These are phyloP conservation scores for Polyploca ridens DNA, from an alignment of 2,888 invertebrate species.

Conservation along the genomic window DNA sequence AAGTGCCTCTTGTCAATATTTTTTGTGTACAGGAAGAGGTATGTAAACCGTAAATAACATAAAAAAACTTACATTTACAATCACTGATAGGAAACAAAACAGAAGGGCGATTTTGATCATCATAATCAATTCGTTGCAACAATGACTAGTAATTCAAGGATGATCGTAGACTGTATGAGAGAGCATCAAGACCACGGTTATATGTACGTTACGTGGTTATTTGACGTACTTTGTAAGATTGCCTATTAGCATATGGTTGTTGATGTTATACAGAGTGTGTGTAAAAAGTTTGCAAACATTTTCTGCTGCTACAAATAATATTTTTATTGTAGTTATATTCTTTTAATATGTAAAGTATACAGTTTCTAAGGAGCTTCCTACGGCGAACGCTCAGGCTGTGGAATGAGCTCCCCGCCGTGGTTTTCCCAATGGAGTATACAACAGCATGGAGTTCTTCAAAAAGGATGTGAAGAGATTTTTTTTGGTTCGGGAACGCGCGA, in stretches of 20 bases:
- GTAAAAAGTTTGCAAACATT: neutral
- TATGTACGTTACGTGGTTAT: conserved; percentile 27
- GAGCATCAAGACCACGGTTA: conserved; percentile 23
- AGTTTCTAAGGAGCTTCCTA: too few species aligned
- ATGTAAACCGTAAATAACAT: neutral
- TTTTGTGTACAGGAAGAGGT: too few species aligned
- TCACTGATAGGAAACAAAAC: conserved; percentile 38
- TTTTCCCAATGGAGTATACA: too few species aligned
- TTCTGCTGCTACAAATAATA: neutral
- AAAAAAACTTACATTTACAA: conserved; percentile 43
- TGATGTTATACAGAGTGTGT: conserved; percentile 2
- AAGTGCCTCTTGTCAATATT: too few species aligned
- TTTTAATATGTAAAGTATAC: too few species aligned
- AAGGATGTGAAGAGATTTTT: too few species aligned
- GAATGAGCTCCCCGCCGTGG: too few species aligned
- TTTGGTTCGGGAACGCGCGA: too few species aligned
- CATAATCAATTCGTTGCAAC: conserved; percentile 22
- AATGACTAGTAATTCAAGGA: conserved; percentile 16
- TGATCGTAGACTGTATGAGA: conserved; percentile 27
- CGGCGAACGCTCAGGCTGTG: too few species aligned
- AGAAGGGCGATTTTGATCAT: conserved; percentile 36
- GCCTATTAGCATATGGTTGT: conserved; percentile 10
- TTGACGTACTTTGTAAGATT: conserved; percentile 25
- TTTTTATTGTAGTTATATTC: too few species aligned
- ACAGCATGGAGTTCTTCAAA: too few species aligned